phyloP scores from a whole-genome alignment of 2,113 vertebrate species.

The Phyllostomus hastatus region DNA sequence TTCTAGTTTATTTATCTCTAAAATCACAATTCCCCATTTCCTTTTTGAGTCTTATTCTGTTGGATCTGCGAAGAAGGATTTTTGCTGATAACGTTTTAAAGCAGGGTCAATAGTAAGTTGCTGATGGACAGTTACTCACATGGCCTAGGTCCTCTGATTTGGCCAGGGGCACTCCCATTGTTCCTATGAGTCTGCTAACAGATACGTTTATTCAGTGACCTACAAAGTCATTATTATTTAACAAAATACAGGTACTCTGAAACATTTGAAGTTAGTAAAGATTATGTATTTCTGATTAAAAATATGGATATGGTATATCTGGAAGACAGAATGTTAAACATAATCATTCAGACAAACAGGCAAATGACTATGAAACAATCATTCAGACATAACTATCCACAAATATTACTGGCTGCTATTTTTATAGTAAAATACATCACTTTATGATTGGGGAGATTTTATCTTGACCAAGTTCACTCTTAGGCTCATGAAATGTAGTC shows the following conservation, averaged over 20 bases:
- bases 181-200: not conserved
- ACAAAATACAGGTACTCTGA: not conserved
- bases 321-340: not conserved
- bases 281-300: not conserved
- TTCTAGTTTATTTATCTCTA: not conserved
- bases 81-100: not conserved
- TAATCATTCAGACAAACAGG: not conserved
- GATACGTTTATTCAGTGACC: not conserved
- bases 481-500: not conserved
- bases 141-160: not conserved
- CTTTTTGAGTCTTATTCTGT: not conserved
- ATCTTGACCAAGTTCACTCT: not conserved
- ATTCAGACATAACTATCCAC: not conserved
- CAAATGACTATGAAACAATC: not conserved
- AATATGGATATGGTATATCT: not conserved
- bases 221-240: not conserved
- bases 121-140: not conserved
- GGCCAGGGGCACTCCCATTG: rapidly evolving
- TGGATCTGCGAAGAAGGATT: not conserved
- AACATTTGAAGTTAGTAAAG: not conserved
- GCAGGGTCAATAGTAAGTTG: rapidly evolving
- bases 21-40: not conserved
- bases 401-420: not conserved
- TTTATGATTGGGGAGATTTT: not conserved
- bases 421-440: not conserved